Percentiles rank a stretch among this genome's conserved stretches.
phyloP scores from a whole-genome alignment of 1,140 invertebrate species.

The Drosophila orosa region DNA sequence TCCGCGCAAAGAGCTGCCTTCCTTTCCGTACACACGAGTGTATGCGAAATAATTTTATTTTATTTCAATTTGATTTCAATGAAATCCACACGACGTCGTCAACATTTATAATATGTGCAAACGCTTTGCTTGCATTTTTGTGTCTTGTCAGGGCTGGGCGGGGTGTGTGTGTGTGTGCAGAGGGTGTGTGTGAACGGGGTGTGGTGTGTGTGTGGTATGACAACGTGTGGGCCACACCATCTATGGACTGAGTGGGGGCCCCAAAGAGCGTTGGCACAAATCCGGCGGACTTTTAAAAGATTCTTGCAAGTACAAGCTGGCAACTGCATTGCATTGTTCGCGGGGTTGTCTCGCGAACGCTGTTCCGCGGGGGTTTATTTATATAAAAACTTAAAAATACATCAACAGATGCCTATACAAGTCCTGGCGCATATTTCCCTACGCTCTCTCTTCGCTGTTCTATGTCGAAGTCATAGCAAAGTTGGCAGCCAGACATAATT shows the following conservation, averaged over 20 bases:
- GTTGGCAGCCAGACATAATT: slow-evolving; percentile 67
- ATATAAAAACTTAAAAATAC: slow-evolving; percentile 83
- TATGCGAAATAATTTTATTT: slow-evolving; percentile 48
- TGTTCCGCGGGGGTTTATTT: slow-evolving; percentile 67
- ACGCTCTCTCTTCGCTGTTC: slow-evolving; percentile 32
- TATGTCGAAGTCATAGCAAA: slow-evolving; percentile 62
- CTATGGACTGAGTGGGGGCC: slow-evolving; percentile 72
- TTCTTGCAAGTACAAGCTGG: slow-evolving; percentile 30
- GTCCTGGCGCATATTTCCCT: slow-evolving; percentile 72
- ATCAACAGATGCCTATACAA: slow-evolving; percentile 80
- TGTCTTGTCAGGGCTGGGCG: slow-evolving; percentile 4
- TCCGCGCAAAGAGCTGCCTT: background rate
- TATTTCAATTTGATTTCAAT: slow-evolving; percentile 70
- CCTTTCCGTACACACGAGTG: background rate
- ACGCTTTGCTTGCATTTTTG: slow-evolving; percentile 50
- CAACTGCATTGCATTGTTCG: slow-evolving; percentile 39
- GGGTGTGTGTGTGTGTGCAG: slow-evolving; percentile 11
- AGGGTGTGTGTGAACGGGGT: slow-evolving; percentile 6
- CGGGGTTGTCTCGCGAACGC: slow-evolving; percentile 48
- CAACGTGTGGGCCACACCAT: slow-evolving; percentile 69
- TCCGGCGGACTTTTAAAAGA: slow-evolving; percentile 39
- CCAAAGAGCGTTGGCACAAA: slow-evolving; percentile 62
- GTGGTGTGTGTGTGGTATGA: slow-evolving; percentile 8
- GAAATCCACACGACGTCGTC: slow-evolving; percentile 60
- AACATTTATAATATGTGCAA: slow-evolving; percentile 56